Evolutionary conservation across 2,888 invertebrate species (phyloP), one percentile per base, ranked within the genome.

Genomic region (Myathropa florea): DNA sequence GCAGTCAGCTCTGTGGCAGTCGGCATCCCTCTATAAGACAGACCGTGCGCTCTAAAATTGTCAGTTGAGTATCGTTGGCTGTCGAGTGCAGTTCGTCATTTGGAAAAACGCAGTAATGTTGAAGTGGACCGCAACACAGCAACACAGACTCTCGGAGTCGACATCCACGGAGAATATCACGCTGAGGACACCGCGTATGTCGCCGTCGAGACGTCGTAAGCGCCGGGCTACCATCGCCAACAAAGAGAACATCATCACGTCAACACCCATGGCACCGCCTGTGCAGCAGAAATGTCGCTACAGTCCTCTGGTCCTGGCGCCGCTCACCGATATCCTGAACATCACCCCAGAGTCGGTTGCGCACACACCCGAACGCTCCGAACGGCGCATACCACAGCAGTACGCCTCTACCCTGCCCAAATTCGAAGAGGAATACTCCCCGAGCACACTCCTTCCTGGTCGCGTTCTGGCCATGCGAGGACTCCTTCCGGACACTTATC

Each of bases 381-480:
- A 88, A 36, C 71, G 88, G 73, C 21, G 89, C 28, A 9, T 71
- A 0, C 75, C 76, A 3, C 57, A 36, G 24, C 70, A 83, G 14
- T 93, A 92, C 87, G 92, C 93, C 12, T 89, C 91, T 10, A 93
- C 93, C 4, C 81, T 93, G 88, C 93, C 93, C 3, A 91, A 89
- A 78, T 91, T 90, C 70, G 92, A 91, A 64, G 90, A 91, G 73
- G 93, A 92, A 88, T 93, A 93, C 76, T 93, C 93, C 0, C 93
- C 93, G 14, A 92, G 89, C 75, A 60, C 68, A 9, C 67, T 92
- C 61, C 90, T 91, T 0, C 88, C 89, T 0, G 92, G 91, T 0
- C 91, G 91, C 76, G 90, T 90, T 6, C 77, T 92, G 84, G 92
- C 92, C 2, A 68, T 92, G 73, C 89, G 92, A 3, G 92, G 92